A percentile compares a stretch with the other conserved stretches of the same genome.
Conservation (phyloP, 2,888 invertebrate genomes). For the Prosopocoilus inquinatus region DNA sequence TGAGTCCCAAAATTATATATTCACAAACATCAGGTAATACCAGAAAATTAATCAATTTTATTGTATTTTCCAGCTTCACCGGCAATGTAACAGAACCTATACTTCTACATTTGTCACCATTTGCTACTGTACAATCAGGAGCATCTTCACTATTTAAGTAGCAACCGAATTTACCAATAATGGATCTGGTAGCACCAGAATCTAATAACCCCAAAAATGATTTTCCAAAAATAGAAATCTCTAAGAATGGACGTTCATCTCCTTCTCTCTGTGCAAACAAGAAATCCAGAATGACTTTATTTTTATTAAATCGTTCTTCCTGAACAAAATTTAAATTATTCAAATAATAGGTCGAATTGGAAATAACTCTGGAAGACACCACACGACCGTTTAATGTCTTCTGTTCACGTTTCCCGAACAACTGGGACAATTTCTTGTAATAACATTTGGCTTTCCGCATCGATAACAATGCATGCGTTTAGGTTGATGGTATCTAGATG, state of each 20-base stretch:
- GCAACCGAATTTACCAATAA: slow-evolving; percentile 8
- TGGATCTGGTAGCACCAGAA: slow-evolving; percentile 17
- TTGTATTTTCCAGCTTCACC: slow-evolving; percentile 3
- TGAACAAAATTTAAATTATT: background rate
- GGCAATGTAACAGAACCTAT: background rate
- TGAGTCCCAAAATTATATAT: slow-evolving; percentile 6
- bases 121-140: slow-evolving; percentile 3
- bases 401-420: slow-evolving; percentile 12
- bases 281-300: slow-evolving; percentile 6
- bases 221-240: slow-evolving; percentile 18
- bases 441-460: slow-evolving; percentile 6
- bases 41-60: slow-evolving; percentile 2
- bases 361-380: background rate
- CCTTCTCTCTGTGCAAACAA: slow-evolving; percentile 11
- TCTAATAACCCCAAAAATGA: slow-evolving; percentile 17
- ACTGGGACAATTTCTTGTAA: background rate
- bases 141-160: background rate
- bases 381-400: background rate
- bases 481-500: background rate
- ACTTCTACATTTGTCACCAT: background rate
- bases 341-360: background rate
- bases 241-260: slow-evolving; percentile 18
- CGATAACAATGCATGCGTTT: slow-evolving; percentile 1
- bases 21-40: slow-evolving; percentile 8
- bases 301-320: background rate